Percentiles rank a stretch among this genome's conserved stretches.
phyloP scores from a whole-genome alignment of 2,113 vertebrate species.

The Neolamprologus modestus region DNA sequence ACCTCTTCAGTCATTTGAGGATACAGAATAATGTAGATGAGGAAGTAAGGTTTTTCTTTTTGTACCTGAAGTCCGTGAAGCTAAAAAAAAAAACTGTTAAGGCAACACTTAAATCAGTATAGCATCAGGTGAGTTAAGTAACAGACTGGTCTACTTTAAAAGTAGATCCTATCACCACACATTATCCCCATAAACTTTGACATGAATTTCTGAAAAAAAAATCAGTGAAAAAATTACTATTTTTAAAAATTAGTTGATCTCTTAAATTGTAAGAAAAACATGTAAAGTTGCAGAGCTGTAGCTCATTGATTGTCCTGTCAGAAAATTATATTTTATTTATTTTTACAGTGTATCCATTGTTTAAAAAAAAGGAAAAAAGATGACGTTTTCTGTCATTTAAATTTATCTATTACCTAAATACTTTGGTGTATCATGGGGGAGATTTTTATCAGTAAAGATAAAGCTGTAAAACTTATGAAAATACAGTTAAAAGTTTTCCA shows the following conservation, averaged over 20 bases:
- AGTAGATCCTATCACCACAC: rapidly evolving
- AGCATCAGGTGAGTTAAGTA: neutral
- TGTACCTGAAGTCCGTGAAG: neutral
- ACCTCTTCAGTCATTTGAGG: neutral
- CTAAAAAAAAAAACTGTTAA: neutral
- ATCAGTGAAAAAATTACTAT: neutral
- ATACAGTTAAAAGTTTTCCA: neutral
- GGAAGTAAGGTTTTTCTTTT: neutral
- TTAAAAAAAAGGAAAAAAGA: rapidly evolving
- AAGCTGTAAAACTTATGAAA: rapidly evolving
- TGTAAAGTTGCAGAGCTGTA: neutral
- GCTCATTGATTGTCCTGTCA: neutral
- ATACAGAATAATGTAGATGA: neutral
- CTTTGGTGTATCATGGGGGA: neutral
- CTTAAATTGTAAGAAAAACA: neutral
- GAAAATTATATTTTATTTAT: neutral
- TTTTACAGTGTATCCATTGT: neutral
- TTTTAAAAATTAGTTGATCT: neutral
- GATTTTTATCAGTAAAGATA: neutral
- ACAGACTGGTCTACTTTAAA: neutral
- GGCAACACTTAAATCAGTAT: neutral
- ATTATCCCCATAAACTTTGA: neutral
- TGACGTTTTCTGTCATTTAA: rapidly evolving
- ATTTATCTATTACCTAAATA: neutral
- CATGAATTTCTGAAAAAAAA: neutral